These are phyloP conservation scores for Globia sparganii DNA, from an alignment of 2,888 invertebrate genomes.

Conservation along the genomic window DNA sequence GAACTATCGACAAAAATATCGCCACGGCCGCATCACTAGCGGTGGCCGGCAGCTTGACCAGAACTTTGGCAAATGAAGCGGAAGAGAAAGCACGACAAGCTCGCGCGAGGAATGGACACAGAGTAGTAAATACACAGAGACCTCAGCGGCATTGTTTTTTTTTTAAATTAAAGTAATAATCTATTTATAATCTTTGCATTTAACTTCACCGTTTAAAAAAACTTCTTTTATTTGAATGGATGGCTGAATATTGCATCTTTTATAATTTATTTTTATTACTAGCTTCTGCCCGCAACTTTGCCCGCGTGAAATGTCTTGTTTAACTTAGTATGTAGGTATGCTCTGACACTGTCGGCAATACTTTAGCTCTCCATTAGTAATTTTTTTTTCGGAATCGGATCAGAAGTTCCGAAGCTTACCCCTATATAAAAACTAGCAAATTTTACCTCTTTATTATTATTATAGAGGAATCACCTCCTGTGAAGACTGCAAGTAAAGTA, in stretches of 20 bases:
- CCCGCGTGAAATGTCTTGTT: too few species aligned
- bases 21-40: constrained; percentile 60
- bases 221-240: background rate
- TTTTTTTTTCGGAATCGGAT: background rate
- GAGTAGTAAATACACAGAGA: constrained; percentile 71
- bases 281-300: background rate
- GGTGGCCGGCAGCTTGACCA: constrained; percentile 80
- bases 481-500: too few species aligned
- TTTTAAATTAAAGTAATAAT: too few species aligned
- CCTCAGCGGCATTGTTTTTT: background rate
- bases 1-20: constrained; percentile 34
- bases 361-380: background rate
- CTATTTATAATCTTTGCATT: background rate
- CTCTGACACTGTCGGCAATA: too few species aligned
- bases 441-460: background rate
- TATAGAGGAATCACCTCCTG: too few species aligned
- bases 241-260: background rate
- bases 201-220: background rate
- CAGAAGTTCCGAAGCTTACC: background rate
- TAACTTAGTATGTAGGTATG: too few species aligned
- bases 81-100: constrained; percentile 79
- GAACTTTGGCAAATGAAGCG: constrained; percentile 86
- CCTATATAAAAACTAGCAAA: background rate
- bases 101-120: constrained; percentile 72
- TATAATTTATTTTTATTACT: background rate